Percentiles rank a stretch among this genome's conserved stretches.
phyloP scores from a whole-genome alignment of 2,797 vertebrate species.

The Sternotherus odoratus region DNA sequence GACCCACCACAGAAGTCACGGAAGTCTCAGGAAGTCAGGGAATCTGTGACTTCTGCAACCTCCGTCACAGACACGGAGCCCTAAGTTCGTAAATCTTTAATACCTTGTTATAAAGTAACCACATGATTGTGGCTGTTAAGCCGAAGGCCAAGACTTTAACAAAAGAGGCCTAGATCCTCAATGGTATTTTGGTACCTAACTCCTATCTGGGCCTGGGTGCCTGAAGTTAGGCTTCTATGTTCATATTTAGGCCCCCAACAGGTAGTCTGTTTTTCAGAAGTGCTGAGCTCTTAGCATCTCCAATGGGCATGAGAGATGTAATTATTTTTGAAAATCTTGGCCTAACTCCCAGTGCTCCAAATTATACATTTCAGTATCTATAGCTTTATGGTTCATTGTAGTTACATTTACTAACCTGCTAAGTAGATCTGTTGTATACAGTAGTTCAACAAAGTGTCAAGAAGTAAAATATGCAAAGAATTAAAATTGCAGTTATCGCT shows the following conservation, averaged over 20 bases:
- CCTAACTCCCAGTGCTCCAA: background rate
- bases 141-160: background rate
- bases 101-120: background rate
- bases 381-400: constrained; percentile 1
- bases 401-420: background rate
- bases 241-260: background rate
- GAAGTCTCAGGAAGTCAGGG: too few species aligned
- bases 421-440: constrained; percentile 21
- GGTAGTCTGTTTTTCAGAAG: background rate
- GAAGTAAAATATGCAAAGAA: constrained; percentile 61
- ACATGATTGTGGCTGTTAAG: accelerated
- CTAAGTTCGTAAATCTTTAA: background rate
- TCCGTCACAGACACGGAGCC: too few species aligned
- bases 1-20: too few species aligned
- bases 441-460: constrained; percentile 40
- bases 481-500: constrained; percentile 69
- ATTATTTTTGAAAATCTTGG: background rate
- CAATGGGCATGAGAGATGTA: background rate
- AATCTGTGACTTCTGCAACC: too few species aligned
- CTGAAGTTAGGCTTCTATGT: background rate
- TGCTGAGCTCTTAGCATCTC: accelerated
- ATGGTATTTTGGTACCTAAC: background rate
- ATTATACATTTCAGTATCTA: background rate
- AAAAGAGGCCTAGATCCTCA: background rate
- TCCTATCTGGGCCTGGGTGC: background rate